These are phyloP conservation scores for Sitta carolinensis DNA, from an alignment of 2,797 vertebrate species.

Conservation along the genomic window DNA sequence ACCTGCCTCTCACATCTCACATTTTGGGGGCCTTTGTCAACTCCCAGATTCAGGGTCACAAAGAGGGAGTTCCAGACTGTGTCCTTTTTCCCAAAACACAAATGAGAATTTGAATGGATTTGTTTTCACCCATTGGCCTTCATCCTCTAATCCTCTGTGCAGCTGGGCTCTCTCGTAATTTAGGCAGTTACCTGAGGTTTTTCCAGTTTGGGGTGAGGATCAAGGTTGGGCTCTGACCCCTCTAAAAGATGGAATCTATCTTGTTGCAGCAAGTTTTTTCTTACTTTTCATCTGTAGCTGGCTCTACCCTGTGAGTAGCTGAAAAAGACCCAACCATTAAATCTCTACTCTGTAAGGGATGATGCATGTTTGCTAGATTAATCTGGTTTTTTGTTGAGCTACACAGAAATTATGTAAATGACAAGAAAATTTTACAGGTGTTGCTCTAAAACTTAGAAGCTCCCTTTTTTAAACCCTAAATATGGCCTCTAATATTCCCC, in stretches of 20 bases:
- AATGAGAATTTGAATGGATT: neutral
- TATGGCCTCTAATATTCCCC: neutral
- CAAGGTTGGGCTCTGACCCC: neutral
- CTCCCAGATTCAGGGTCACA: constrained; percentile 96
- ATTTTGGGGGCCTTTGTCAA: constrained; percentile 93
- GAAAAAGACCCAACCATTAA: neutral
- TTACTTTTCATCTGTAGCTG: neutral
- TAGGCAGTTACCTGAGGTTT: neutral
- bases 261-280: neutral
- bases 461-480: neutral
- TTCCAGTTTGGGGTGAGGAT: neutral
- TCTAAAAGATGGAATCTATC: neutral
- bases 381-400: neutral
- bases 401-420: neutral
- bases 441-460: neutral
- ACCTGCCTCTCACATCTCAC: constrained; percentile 93
- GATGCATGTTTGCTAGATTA: neutral
- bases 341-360: neutral
- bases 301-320: neutral
- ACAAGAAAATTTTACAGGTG: neutral
- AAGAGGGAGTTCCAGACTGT: constrained; percentile 79
- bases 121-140: neutral
- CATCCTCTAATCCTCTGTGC: neutral
- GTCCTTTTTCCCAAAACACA: neutral
- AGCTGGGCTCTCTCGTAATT: neutral